Conservation (phyloP, 2,113 vertebrate species). For the Thalassarche chlororhynchos region DNA sequence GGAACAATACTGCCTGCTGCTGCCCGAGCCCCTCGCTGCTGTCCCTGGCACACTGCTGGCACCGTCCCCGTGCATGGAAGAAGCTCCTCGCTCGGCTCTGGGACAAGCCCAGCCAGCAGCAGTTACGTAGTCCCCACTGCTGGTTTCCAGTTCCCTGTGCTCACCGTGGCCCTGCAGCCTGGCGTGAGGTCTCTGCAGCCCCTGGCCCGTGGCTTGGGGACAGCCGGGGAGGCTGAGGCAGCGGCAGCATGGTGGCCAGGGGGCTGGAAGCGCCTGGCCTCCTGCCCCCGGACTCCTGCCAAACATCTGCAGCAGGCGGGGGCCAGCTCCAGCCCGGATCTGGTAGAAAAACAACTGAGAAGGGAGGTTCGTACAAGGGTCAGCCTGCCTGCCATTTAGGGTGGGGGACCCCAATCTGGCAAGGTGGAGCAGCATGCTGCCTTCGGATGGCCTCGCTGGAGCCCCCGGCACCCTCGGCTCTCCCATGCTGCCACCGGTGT, state of each 20-base stretch:
- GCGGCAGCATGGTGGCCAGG: rapidly evolving
- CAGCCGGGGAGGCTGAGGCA: background rate
- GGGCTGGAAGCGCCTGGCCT: background rate
- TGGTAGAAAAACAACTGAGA: background rate
- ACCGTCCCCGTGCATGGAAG: background rate
- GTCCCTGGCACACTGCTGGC: background rate
- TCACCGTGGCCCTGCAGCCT: background rate
- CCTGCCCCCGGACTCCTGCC: background rate
- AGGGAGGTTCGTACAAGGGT: background rate
- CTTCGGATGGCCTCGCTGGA: background rate
- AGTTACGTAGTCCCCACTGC: rapidly evolving
- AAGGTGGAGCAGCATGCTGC: background rate
- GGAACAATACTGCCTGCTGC: background rate
- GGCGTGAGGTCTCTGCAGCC: background rate
- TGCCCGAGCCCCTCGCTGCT: background rate
- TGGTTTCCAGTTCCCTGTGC: background rate
- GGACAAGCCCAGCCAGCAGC: background rate
- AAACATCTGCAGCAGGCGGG: constrained; percentile 46
- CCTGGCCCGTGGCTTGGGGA: rapidly evolving
- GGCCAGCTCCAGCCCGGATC: background rate
- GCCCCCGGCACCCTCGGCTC: rapidly evolving
- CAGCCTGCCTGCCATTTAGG: background rate
- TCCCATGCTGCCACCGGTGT: background rate
- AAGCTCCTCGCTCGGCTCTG: background rate
- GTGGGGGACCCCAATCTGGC: background rate